Base-by-base conservation (phyloP, 2,797 vertebrate species). In the Arctocebus calabarensis region DNA sequence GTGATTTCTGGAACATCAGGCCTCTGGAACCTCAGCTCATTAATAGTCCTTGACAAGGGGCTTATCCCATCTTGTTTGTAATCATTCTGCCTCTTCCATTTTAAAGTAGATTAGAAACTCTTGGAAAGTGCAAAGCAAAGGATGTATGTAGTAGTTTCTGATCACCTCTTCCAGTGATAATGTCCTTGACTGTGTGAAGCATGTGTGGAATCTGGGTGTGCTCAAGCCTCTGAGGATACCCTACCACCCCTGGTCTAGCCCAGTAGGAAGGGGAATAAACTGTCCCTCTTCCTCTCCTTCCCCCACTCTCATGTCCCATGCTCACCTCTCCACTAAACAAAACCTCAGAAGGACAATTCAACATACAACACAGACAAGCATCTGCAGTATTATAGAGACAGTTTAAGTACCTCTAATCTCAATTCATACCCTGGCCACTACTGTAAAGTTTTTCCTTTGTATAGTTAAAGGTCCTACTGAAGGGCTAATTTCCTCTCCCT, bases 1-100 rank as follows among this genome's bases (percentile, higher is more conserved):
- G 14, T 79, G 79, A 92, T 82, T 77, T 71, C 52, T 85, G 0
- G 45, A 85, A 9, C 4, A 62, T 84, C n/a, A 93, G 25, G 16
- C 19, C 64, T 37, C 37, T 78, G 13, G 19, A 90, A 27, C 3
- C 48, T 91, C 88, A 88, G 52, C 68, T 82, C 37, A n/a, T 43
- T 95, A 91, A n/a, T 75, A 93, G 66, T 85, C 40, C 37, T 89
- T 61, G 71, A 59, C 57, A 70, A 92, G 32, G 34, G 66, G 25
- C 52, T 68, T 43, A 13, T 45, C 11, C 19, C 37, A 40, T 37
- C 22, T 82, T 83, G 40, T 70, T 62, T 77, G 40, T 62, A 57
- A 7, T 70, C 87, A 32, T 43, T 64, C 7, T 14, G 0, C 70
- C 19, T 75, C 34, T 92, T 83, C 73, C 7, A 62, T 82, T 85